These are phyloP conservation scores for Tetramorium alpestre DNA, from an alignment of 1,140 invertebrate genomes.

Conservation along the genomic window DNA sequence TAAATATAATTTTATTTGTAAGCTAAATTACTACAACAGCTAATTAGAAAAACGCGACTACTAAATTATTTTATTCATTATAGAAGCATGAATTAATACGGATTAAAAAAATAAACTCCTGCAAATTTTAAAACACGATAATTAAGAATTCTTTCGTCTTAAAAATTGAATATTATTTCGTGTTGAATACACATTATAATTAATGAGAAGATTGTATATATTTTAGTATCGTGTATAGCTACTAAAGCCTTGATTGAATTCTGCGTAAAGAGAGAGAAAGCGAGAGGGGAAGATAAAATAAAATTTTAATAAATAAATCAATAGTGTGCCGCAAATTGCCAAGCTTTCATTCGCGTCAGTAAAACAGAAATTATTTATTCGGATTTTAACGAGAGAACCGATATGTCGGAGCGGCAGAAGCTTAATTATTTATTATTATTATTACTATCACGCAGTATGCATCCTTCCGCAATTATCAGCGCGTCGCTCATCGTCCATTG, in stretches of 20 bases:
- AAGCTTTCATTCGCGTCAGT: conserved; percentile 1
- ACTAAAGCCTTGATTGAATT: neutral
- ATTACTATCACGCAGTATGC: neutral
- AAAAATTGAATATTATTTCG: conserved; percentile 3
- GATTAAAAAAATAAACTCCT: neutral
- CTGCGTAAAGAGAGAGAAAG: neutral
- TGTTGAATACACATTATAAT: neutral
- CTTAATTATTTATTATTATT: conserved; percentile 37
- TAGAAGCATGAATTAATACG: neutral
- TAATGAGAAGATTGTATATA: neutral
- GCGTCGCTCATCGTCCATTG: conserved; percentile 5
- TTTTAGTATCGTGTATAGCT: neutral
- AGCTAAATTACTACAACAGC: neutral
- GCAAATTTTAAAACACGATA: neutral
- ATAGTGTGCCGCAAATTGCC: conserved; percentile 19
- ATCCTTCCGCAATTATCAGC: conserved; percentile 35
- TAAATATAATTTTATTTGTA: neutral
- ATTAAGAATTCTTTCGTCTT: neutral
- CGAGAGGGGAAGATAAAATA: neutral
- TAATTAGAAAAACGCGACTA: neutral
- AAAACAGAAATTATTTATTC: conserved; percentile 46
- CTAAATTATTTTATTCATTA: neutral
- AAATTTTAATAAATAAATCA: conserved; percentile 49
- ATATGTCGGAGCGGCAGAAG: conserved; percentile 6
- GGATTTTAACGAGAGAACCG: conserved; percentile 25